Evolutionary conservation across 2,888 invertebrate species (phyloP).

Genomic region (Liopterus haemorrhoidalis): DNA sequence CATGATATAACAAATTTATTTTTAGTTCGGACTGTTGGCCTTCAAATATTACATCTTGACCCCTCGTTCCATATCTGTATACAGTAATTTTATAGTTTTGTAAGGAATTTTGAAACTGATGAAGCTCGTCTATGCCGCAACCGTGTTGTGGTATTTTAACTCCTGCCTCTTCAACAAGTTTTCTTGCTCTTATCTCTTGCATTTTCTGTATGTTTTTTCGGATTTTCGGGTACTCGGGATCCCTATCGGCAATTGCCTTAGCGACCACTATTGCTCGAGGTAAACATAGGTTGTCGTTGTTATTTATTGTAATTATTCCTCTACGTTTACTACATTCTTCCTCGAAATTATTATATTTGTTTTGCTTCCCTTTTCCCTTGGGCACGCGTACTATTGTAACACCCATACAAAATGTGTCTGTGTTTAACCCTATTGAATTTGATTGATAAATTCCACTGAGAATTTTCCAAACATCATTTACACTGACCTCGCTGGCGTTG

Average conservation of each 20-base stretch:
- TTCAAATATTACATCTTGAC: constrained; percentile 22
- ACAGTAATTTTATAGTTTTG: constrained; percentile 21
- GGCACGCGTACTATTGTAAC: constrained; percentile 16
- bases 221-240: constrained; percentile 18
- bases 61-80: no score
- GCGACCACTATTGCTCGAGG: constrained; percentile 24
- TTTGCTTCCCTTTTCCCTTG: constrained; percentile 9
- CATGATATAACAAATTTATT: constrained; percentile 30
- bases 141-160: constrained; percentile 14
- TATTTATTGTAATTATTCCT: constrained; percentile 23
- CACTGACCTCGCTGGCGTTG: constrained; percentile 3
- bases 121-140: constrained; percentile 13
- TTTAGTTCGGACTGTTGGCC: constrained; percentile 1
- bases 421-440: constrained; percentile 16
- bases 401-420: constrained; percentile 26
- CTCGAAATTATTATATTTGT: constrained; percentile 10
- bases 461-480: constrained; percentile 13
- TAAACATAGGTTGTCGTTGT: constrained; percentile 25
- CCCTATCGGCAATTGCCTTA: constrained; percentile 14
- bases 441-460: constrained; percentile 10
- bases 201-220: constrained; percentile 11
- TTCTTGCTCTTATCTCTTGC: no score
- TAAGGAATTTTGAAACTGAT: constrained; percentile 19
- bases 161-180: no score
- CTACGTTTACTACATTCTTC: constrained; percentile 18